A percentile compares a stretch with the other conserved stretches of the same genome.
Conservation (phyloP, 1,140 invertebrate species). For the Uloborus diversus region DNA sequence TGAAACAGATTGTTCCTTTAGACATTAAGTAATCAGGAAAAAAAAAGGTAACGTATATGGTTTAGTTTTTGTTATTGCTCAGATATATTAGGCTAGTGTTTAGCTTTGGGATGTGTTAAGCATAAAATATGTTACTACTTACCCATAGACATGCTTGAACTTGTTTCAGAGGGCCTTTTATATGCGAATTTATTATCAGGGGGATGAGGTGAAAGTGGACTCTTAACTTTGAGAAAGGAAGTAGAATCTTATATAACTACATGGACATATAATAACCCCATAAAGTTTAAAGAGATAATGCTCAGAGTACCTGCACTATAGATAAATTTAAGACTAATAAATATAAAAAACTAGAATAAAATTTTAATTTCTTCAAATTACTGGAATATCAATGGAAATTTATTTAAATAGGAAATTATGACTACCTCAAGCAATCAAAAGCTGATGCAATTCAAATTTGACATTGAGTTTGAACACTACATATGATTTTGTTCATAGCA, state of each 20-base stretch:
- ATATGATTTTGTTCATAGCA: too few species aligned
- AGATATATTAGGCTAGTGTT: too few species aligned
- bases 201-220: constrained; percentile 53
- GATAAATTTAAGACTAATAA: background rate
- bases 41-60: too few species aligned
- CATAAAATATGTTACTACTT: constrained; percentile 14
- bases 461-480: too few species aligned
- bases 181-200: constrained; percentile 54
- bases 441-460: too few species aligned
- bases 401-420: background rate
- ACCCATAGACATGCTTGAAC: constrained; percentile 55
- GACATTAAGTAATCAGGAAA: too few species aligned
- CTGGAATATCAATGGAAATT: background rate
- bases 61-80: too few species aligned
- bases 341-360: background rate
- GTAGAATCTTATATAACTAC: constrained; percentile 40
- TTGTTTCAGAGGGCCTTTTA: constrained; percentile 56
- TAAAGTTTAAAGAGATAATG: constrained; percentile 27
- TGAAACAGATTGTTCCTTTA: too few species aligned
- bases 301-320: constrained; percentile 20
- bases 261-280: constrained; percentile 35
- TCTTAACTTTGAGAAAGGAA: constrained; percentile 56
- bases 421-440: too few species aligned
- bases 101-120: background rate
- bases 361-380: background rate